Conservation (phyloP, 2,888 invertebrate genomes). For the Clostera curtula region DNA sequence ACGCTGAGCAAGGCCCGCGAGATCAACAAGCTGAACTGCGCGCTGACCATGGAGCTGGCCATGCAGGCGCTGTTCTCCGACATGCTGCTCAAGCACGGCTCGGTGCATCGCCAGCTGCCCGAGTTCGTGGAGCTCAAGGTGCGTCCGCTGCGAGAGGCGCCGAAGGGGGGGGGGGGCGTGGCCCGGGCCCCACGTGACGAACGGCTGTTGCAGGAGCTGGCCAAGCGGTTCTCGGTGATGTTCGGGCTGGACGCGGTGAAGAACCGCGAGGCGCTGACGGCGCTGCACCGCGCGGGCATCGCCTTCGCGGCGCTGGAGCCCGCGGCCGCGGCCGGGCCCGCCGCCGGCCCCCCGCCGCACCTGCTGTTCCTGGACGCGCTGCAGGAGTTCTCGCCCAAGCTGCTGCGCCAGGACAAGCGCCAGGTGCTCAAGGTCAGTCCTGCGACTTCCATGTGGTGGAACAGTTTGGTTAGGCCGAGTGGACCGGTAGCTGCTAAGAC, state of each 20-base stretch:
- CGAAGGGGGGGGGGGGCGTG: no score
- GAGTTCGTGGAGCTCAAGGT: slow-evolving; percentile 93
- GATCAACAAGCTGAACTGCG: slow-evolving; percentile 97
- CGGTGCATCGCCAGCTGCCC: slow-evolving; percentile 81
- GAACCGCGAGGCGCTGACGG: slow-evolving; percentile 96
- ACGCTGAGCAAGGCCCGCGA: slow-evolving; percentile 97
- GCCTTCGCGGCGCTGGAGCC: slow-evolving; percentile 79
- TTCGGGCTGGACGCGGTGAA: slow-evolving; percentile 98
- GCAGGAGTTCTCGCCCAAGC: slow-evolving; percentile 96
- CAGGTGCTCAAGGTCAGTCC: slow-evolving; percentile 79
- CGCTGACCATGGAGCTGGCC: slow-evolving; percentile 94
- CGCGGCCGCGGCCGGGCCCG: slow-evolving; percentile 32
- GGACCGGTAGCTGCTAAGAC: no score
- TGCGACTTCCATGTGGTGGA: slow-evolving; percentile 2
- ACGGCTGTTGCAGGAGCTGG: slow-evolving; percentile 81
- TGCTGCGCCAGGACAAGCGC: slow-evolving; percentile 96
- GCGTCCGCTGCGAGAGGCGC: background rate
- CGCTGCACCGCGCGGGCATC: slow-evolving; percentile 95
- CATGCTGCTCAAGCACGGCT: slow-evolving; percentile 61
- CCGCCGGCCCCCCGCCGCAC: slow-evolving; percentile 86
- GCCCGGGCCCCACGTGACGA: background rate
- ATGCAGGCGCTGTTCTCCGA: slow-evolving; percentile 91
- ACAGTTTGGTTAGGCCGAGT: no score
- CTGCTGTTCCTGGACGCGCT: slow-evolving; percentile 95
- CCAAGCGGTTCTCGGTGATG: slow-evolving; percentile 96